phyloP scores from a whole-genome alignment of 30 jellyfish, hydroid and myxozoan genomes.

The Chironex yamaguchii region DNA sequence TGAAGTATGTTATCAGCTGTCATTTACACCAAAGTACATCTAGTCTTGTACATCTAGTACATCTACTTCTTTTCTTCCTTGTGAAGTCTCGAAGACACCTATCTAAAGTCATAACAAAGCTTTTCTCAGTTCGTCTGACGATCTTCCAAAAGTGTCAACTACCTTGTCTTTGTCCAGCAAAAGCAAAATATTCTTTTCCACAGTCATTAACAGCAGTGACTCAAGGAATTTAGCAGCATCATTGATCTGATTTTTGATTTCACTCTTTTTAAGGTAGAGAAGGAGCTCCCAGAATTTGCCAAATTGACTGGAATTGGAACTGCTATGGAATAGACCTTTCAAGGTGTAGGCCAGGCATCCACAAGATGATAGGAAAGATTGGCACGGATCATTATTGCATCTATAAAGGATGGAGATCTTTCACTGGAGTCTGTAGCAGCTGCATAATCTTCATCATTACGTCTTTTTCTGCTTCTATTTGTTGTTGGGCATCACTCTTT shows the following conservation, averaged over 20 bases:
- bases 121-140: conserved; percentile 14
- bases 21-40: no score
- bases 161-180: conserved; percentile 3
- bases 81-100: no score
- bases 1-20: no score
- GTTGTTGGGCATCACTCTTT: conserved; percentile 3
- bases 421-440: conserved; percentile 7
- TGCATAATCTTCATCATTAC: conserved; percentile 4
- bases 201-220: conserved; percentile 34
- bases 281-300: conserved; percentile 48
- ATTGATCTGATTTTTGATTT: conserved; percentile 21
- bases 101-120: neutral
- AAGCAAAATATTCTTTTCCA: conserved; percentile 27
- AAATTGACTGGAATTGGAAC: conserved; percentile 52
- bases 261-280: conserved; percentile 41
- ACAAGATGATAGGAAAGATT: conserved; percentile 43
- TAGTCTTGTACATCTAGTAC: no score
- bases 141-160: conserved; percentile 10
- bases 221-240: conserved; percentile 47
- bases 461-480: neutral
- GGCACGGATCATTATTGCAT: conserved; percentile 47
- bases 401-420: conserved; percentile 22
- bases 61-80: no score
- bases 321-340: conserved; percentile 48
- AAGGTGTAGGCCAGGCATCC: conserved; percentile 39